Evolutionary conservation across 53 echinoderm and acorn worm genomes (phyloP).

Genomic region (Actinopyga echinites): DNA sequence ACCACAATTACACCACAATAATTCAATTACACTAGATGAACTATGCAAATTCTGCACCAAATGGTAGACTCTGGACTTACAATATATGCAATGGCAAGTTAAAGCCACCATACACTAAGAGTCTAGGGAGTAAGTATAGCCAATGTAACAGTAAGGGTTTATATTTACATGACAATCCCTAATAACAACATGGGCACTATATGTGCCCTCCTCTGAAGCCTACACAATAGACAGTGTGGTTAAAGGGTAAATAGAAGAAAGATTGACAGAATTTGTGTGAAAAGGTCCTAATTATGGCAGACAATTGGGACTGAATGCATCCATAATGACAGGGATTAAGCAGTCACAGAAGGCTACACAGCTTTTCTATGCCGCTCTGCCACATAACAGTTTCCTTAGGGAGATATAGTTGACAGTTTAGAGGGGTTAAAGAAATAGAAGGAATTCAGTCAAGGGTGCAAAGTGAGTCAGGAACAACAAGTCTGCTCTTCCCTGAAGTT

Average conservation of each 20-base stretch:
- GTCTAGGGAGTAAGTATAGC: slow-evolving; percentile 1
- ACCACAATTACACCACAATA: too few species aligned
- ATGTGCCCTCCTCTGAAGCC: slow-evolving; percentile 15
- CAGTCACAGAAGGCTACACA: slow-evolving; percentile 7
- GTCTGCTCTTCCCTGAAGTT: too few species aligned
- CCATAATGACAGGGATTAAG: slow-evolving; percentile 7
- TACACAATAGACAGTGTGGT: slow-evolving; percentile 25
- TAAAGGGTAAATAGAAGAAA: not conserved
- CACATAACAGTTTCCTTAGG: slow-evolving; percentile 6
- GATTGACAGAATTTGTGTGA: slow-evolving; percentile 27
- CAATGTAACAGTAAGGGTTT: not conserved
- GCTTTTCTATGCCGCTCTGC: slow-evolving; percentile 8
- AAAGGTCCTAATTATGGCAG: slow-evolving; percentile 31
- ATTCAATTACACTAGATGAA: too few species aligned
- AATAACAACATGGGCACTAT: slow-evolving; percentile 30
- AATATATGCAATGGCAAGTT: too few species aligned
- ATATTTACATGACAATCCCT: slow-evolving; percentile 45
- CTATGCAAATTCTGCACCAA: too few species aligned
- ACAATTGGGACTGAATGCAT: slow-evolving; percentile 26
- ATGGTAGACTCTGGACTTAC: too few species aligned
- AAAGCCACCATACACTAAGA: too few species aligned
- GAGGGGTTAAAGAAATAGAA: not conserved
- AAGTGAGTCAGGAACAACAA: too few species aligned
- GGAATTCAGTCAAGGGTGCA: too few species aligned
- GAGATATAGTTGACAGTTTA: slow-evolving; percentile 7